Evolutionary conservation across 2,113 vertebrate species (phyloP).

Genomic region (Lepus europaeus): DNA sequence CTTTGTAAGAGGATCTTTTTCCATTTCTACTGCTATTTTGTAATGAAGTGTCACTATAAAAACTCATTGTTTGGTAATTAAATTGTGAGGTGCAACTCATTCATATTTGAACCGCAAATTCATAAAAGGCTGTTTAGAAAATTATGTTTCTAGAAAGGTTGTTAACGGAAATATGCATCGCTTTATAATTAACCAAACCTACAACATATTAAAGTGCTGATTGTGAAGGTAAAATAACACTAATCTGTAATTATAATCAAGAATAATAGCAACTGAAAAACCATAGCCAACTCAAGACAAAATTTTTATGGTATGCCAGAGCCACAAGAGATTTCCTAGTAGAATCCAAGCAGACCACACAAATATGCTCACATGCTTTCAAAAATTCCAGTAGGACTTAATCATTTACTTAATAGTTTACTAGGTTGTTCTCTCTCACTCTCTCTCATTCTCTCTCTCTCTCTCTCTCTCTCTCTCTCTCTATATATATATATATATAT

Average conservation of each 20-base stretch:
- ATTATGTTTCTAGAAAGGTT: conserved; percentile 53
- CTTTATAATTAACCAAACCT: conserved; percentile 80
- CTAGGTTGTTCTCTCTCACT: background rate
- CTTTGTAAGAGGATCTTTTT: conserved; percentile 14
- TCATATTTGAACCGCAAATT: conserved; percentile 55
- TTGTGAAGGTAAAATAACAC: conserved; percentile 78
- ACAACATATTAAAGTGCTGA: conserved; percentile 80
- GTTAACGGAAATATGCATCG: conserved; percentile 74
- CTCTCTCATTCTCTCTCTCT: no score
- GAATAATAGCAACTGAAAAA: conserved; percentile 72
- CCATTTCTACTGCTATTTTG: background rate
- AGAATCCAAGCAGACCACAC: conserved; percentile 23
- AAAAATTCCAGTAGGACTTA: background rate
- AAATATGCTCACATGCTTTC: background rate
- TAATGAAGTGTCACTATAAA: background rate
- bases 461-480: no score
- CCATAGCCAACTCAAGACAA: conserved; percentile 55
- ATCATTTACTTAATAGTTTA: conserved; percentile 33
- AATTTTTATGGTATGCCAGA: conserved; percentile 43
- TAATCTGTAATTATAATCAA: conserved; percentile 82
- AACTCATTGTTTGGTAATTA: background rate
- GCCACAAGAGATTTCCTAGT: conserved; percentile 14
- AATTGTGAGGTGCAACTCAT: conserved; percentile 47
- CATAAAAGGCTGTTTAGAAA: conserved; percentile 54
- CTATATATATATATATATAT: no score